These are phyloP conservation scores for Chalcis sispes DNA, from an alignment of 2,888 invertebrate species.

Conservation along the genomic window DNA sequence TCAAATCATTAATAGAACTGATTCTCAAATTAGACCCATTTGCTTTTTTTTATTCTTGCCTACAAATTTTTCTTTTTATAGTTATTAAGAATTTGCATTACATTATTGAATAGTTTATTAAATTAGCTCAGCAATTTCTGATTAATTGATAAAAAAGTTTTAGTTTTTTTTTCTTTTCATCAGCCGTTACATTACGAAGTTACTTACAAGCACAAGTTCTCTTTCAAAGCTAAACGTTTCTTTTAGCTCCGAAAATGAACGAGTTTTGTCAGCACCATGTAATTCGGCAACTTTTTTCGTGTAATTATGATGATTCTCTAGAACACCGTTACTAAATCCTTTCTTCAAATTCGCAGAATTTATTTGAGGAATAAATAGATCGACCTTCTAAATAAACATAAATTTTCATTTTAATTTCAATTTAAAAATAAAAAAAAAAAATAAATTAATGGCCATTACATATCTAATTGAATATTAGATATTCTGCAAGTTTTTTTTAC, in stretches of 20 bases:
- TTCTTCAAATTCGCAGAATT: slow-evolving; percentile 14
- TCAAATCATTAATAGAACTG: not conserved
- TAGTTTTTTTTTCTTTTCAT: too few relatives aligned
- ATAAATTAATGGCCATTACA: not conserved
- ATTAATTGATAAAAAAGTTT: too few relatives aligned
- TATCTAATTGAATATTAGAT: too few relatives aligned
- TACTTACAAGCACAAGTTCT: slow-evolving; percentile 18
- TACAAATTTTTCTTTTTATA: too few relatives aligned
- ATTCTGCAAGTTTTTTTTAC: not conserved
- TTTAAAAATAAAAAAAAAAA: not conserved
- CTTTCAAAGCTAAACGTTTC: slow-evolving; percentile 3
- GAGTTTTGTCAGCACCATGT: not conserved
- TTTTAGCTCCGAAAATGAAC: not conserved
- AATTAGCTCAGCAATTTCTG: too few relatives aligned
- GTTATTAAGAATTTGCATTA: too few relatives aligned
- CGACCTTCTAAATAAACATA: too few relatives aligned
- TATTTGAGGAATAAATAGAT: slow-evolving; percentile 8
- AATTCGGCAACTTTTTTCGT: slow-evolving; percentile 14
- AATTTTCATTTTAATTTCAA: not conserved
- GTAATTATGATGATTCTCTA: not conserved
- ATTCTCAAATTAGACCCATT: not conserved
- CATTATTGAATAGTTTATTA: too few relatives aligned
- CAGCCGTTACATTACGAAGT: not conserved
- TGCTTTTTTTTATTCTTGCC: too few relatives aligned
- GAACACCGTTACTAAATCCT: not conserved